A percentile compares a stretch with the other conserved stretches of the same genome.
Evolutionary conservation across 2,797 vertebrate genomes (phyloP).

Genomic region (Hippocampus kuda): DNA sequence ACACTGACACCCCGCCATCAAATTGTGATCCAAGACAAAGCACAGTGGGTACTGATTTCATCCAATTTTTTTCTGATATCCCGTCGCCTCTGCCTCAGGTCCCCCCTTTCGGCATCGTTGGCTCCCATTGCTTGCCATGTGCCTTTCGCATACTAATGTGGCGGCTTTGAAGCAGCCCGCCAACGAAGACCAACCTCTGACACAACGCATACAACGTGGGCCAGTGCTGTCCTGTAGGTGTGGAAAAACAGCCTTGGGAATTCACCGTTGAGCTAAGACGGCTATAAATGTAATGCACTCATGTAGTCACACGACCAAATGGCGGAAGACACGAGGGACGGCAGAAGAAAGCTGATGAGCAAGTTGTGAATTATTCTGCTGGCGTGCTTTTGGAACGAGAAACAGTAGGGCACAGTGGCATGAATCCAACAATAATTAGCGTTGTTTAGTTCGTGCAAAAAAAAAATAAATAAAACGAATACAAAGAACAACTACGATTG

Average conservation of each 20-base stretch:
- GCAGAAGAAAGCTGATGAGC: slow-evolving; percentile 1
- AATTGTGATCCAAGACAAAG: slow-evolving; percentile 41
- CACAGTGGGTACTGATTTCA: slow-evolving; percentile 46
- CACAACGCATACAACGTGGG: slow-evolving; percentile 59
- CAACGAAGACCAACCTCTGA: slow-evolving; percentile 57
- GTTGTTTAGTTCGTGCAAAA: background rate
- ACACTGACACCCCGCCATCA: slow-evolving; percentile 34
- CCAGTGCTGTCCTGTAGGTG: slow-evolving; percentile 40
- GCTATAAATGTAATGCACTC: slow-evolving; percentile 4
- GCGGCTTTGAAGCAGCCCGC: slow-evolving; percentile 50
- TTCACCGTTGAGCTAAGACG: slow-evolving; percentile 8
- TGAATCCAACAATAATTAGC: background rate
- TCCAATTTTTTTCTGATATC: slow-evolving; percentile 53
- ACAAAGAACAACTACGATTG: background rate
- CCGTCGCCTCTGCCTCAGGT: slow-evolving; percentile 48
- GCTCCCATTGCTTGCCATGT: slow-evolving; percentile 51
- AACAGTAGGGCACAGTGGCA: background rate
- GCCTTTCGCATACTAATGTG: slow-evolving; percentile 64
- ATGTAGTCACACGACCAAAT: slow-evolving; percentile 5
- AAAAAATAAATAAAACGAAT: background rate
- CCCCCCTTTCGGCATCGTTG: slow-evolving; percentile 58
- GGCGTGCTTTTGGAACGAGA: slow-evolving; percentile 6
- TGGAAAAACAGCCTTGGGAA: slow-evolving; percentile 32
- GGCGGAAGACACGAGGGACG: slow-evolving; percentile 5
- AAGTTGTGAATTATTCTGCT: background rate